Evolutionary conservation across 2,888 invertebrate genomes (phyloP).

Genomic region (Adelognathus sp.): DNA sequence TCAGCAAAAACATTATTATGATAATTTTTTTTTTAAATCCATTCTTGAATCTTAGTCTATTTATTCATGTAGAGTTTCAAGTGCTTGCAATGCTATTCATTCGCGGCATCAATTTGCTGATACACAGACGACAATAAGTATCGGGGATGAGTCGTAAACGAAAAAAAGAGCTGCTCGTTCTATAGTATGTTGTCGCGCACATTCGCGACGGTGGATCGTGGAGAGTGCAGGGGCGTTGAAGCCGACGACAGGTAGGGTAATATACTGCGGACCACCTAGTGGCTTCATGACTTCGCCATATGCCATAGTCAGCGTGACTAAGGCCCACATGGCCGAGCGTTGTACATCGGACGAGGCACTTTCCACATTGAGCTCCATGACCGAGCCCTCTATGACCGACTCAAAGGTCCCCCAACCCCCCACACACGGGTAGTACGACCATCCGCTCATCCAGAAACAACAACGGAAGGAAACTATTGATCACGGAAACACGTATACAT

Average conservation of each 20-base stretch:
- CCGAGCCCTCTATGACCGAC: slow-evolving; percentile 13
- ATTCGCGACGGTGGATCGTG: slow-evolving; percentile 25
- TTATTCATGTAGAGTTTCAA: too few relatives aligned
- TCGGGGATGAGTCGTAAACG: slow-evolving; percentile 58
- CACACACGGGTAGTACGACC: background rate
- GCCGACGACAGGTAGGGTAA: slow-evolving; percentile 80
- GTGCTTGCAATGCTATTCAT: too few relatives aligned
- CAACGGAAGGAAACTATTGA: slow-evolving; percentile 39
- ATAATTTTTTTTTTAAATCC: too few relatives aligned
- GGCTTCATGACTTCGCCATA: slow-evolving; percentile 80
- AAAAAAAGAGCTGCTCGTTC: slow-evolving; percentile 24
- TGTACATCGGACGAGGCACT: slow-evolving; percentile 25
- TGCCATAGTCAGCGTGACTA: slow-evolving; percentile 76
- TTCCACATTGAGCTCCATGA: slow-evolving; percentile 11
- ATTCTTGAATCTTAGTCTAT: too few relatives aligned
- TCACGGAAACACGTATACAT: slow-evolving; percentile 10
- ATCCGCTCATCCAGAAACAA: slow-evolving; percentile 29
- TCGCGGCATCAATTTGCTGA: slow-evolving; percentile 61
- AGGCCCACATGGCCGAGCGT: slow-evolving; percentile 77
- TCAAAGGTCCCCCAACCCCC: slow-evolving; percentile 9
- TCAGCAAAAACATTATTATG: too few relatives aligned
- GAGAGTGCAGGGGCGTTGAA: slow-evolving; percentile 61
- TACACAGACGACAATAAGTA: slow-evolving; percentile 64
- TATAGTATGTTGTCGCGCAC: slow-evolving; percentile 32
- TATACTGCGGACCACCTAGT: slow-evolving; percentile 80